Percentiles rank a stretch among this genome's conserved stretches.
Evolutionary conservation across 2,113 vertebrate species (phyloP).

Genomic region (Trogon melanurus): DNA sequence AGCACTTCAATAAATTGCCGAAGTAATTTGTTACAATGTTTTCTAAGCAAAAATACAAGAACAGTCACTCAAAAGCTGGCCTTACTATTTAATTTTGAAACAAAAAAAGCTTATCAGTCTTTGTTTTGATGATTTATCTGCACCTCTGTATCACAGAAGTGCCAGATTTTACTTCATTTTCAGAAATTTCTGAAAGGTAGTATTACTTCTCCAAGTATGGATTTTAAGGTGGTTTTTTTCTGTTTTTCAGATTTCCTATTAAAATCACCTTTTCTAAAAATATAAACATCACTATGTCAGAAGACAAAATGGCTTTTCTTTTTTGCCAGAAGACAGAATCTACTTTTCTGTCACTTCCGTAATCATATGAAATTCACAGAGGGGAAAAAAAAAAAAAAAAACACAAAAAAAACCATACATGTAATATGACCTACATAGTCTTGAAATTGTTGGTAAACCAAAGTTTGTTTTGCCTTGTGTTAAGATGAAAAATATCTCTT

Average conservation of each 20-base stretch:
- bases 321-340: background rate
- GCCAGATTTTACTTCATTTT: background rate
- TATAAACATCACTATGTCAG: background rate
- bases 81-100: background rate
- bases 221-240: background rate
- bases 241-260: background rate
- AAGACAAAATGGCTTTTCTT: background rate
- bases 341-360: background rate
- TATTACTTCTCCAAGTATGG: background rate
- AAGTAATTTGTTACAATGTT: background rate
- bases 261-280: background rate
- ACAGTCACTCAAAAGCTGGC: background rate
- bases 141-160: background rate
- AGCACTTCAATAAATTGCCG: background rate
- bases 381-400: background rate
- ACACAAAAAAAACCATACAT: background rate
- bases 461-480: background rate
- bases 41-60: background rate
- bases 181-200: background rate
- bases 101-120: background rate
- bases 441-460: background rate
- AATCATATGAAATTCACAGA: background rate
- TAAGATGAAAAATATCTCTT: background rate
- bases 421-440: background rate
- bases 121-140: background rate